These are phyloP conservation scores for Scaptomyza tumidula DNA, from an alignment of 2,888 invertebrate species.

Conservation along the genomic window DNA sequence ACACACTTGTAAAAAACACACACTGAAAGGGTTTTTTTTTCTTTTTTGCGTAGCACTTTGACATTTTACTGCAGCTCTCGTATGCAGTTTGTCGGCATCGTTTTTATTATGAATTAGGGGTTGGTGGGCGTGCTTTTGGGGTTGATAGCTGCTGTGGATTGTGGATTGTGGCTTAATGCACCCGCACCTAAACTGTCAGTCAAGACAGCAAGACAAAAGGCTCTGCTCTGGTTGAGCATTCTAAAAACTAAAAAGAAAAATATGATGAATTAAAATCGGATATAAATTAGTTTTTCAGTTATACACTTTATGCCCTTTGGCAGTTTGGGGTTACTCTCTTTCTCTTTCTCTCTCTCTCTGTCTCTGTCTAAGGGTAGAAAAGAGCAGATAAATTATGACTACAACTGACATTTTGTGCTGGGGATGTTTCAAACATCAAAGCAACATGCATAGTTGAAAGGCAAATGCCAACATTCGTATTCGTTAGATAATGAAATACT, in stretches of 20 bases:
- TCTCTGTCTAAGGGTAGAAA: not conserved
- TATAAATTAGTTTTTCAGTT: conserved; percentile 58
- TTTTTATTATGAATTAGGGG: conserved; percentile 12
- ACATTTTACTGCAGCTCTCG: conserved; percentile 52
- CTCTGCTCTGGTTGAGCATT: conserved; percentile 16
- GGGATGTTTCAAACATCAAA: conserved; percentile 30
- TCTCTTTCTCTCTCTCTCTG: conserved; percentile 5
- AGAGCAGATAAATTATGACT: not conserved
- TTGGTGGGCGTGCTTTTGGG: conserved; percentile 2
- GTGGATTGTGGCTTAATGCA: conserved; percentile 30
- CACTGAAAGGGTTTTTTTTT: conserved; percentile 37
- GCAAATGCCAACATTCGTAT: not conserved
- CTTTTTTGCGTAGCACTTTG: conserved; percentile 50
- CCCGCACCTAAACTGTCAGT: conserved; percentile 44
- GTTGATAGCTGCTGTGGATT: conserved; percentile 2
- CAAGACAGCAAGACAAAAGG: conserved; percentile 46
- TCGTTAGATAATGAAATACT: too few relatives aligned
- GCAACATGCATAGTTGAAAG: conserved; percentile 20
- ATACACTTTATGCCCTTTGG: conserved; percentile 50
- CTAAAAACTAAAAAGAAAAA: conserved; percentile 9
- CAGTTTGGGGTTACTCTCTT: conserved; percentile 14
- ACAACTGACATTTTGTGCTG: conserved; percentile 7
- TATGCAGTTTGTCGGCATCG: conserved; percentile 42
- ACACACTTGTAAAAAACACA: not conserved
- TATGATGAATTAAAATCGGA: conserved; percentile 63